phyloP scores from a whole-genome alignment of 2,888 invertebrate genomes.

The Lycophotia porphyrea region DNA sequence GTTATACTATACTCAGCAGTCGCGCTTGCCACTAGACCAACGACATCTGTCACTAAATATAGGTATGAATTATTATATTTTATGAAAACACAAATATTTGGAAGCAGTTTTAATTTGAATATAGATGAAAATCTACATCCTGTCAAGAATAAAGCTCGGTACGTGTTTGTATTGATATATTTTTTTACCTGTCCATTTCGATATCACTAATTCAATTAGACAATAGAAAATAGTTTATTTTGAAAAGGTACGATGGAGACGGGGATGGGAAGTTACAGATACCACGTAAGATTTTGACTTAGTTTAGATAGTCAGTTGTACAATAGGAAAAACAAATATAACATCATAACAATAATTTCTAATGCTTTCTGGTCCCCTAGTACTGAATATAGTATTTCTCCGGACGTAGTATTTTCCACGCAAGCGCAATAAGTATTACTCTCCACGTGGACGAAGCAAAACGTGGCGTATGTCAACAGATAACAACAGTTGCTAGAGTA shows the following conservation, averaged over 20 bases:
- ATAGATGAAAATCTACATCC: not conserved
- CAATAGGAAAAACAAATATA: not conserved
- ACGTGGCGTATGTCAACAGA: not conserved
- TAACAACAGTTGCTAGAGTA: not conserved
- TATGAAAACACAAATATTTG: no score
- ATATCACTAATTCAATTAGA: not conserved
- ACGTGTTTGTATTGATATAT: not conserved
- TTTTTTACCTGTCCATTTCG: not conserved
- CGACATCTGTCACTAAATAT: no score
- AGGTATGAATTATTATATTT: no score
- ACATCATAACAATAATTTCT: not conserved
- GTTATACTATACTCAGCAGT: no score
- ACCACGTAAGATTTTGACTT: not conserved
- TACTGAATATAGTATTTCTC: not conserved
- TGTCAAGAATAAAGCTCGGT: not conserved
- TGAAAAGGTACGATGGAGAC: not conserved
- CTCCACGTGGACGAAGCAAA: not conserved
- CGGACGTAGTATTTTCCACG: not conserved
- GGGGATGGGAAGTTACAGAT: not conserved
- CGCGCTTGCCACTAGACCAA: no score
- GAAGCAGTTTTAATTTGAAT: no score
- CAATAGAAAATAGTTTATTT: not conserved
- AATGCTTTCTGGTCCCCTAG: slow-evolving; percentile 1
- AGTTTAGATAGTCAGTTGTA: not conserved
- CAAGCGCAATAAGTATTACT: not conserved